A percentile compares a stretch with the other conserved stretches of the same genome.
These are phyloP conservation scores for Eupeodes luniger DNA, from an alignment of 2,888 invertebrate species.

Conservation along the genomic window DNA sequence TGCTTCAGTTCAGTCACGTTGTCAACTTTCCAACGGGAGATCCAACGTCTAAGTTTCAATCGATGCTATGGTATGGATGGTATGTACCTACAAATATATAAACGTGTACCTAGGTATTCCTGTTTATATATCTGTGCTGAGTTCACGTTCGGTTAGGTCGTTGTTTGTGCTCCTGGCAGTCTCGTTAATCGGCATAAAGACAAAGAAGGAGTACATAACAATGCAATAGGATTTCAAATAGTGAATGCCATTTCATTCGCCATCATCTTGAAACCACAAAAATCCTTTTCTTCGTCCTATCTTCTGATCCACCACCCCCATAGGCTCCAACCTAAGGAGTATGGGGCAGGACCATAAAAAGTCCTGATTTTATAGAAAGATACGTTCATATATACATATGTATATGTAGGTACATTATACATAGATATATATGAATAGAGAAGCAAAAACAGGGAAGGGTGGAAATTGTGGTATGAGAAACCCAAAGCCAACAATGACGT, in stretches of 20 bases:
- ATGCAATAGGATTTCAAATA: conserved; percentile 61
- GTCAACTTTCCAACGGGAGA: background rate
- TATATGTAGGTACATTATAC: background rate
- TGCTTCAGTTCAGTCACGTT: background rate
- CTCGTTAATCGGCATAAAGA: conserved; percentile 62
- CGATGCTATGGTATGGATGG: background rate
- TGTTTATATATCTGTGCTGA: conserved; percentile 31
- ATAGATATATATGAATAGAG: background rate
- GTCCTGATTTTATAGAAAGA: background rate
- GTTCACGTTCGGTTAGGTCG: conserved; percentile 39
- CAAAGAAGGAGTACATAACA: conserved; percentile 48
- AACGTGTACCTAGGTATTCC: background rate
- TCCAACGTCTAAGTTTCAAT: conserved; percentile 14
- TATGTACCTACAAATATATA: background rate
- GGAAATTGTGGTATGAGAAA: no score
- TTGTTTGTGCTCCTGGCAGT: conserved; percentile 47
- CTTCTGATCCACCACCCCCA: background rate
- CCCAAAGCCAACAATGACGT: conserved; percentile 9
- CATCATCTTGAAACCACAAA: conserved; percentile 54
- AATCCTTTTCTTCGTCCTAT: conserved; percentile 27
- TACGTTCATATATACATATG: background rate
- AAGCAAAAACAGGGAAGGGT: background rate
- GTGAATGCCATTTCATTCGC: conserved; percentile 51
- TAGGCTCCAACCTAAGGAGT: background rate
- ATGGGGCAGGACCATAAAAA: conserved; percentile 7